Evolutionary conservation across 2,113 vertebrate genomes (phyloP), one percentile per base, ranked within the genome.

Genomic region (Solea senegalensis): DNA sequence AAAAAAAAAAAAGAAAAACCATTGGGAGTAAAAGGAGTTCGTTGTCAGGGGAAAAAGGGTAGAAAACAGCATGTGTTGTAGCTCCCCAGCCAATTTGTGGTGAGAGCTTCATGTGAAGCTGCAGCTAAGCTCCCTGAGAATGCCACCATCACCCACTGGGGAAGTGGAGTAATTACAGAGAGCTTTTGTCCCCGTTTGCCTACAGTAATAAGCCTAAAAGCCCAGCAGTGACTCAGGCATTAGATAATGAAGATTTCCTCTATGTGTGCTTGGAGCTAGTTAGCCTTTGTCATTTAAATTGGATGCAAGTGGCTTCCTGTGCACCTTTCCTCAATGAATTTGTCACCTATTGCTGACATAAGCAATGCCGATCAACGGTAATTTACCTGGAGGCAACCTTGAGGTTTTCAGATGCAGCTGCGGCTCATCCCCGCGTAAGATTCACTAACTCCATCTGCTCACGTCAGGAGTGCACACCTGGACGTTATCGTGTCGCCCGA

Each of bases 161-260:
- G 86, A 86, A 58, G 69, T 40, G 1, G 44, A 82, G 85, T 90
- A 90, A 92, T 92, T 91, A 89, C 83, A 88, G 79, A 69, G 57
- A 69, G 69, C 85, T 76, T 86, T 88, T 85, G 79, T 89, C 83
- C 84, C 82, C 81, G 76, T 88, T 88, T 85, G 80, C 81, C 78
- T 48, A 75, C 70, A 75, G 78, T 86, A 88, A 89, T 85, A 81
- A 83, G 85, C 85, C 78, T 79, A 72, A 86, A 86, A 89, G 82
- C 79, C 76, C 60, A 12, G 76, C 59, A 81, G 76, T 4, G 11
- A 14, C 76, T 81, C 72, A 64, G 65, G 21, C 83, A 49, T 81
- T 69, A 73, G 72, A 85, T 88, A 84, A 87, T 88, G 64, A 82
- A 88, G 70, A 81, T 81, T 80, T 48, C 4, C 69, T 69, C 68